Evolutionary conservation across 1,140 invertebrate species (phyloP).

Genomic region (Drosophila pectinifera): DNA sequence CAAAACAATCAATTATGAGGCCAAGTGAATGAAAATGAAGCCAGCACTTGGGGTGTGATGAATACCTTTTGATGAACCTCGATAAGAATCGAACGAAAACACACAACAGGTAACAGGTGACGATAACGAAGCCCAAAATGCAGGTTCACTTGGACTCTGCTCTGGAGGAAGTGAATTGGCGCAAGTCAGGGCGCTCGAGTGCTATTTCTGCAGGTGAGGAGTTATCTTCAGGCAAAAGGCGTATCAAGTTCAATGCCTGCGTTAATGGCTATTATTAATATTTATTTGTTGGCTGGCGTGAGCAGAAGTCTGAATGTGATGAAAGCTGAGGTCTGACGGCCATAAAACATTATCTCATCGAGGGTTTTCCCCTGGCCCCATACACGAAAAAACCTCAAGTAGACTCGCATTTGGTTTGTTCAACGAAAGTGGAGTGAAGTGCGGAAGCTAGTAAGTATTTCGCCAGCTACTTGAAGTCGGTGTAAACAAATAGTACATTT

Average conservation of each 20-base stretch:
- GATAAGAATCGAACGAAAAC: slow-evolving; percentile 27
- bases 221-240: slow-evolving; percentile 27
- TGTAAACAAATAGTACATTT: slow-evolving; percentile 16
- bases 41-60: slow-evolving; percentile 14
- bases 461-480: slow-evolving; percentile 20
- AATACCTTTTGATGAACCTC: slow-evolving; percentile 13
- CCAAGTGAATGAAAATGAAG: slow-evolving; percentile 15
- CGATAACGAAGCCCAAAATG: slow-evolving; percentile 24
- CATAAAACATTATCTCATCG: slow-evolving; percentile 23
- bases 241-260: slow-evolving; percentile 60
- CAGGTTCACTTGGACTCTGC: slow-evolving; percentile 35
- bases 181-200: slow-evolving; percentile 4
- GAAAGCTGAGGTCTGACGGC: slow-evolving; percentile 1
- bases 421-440: slow-evolving; percentile 2
- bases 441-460: slow-evolving; percentile 26
- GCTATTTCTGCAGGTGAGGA: slow-evolving; percentile 8
- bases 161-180: slow-evolving; percentile 52
- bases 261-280: slow-evolving; percentile 45
- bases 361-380: slow-evolving; percentile 1
- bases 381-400: slow-evolving; percentile 14
- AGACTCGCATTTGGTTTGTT: slow-evolving; percentile 1
- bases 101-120: slow-evolving; percentile 9
- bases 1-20: slow-evolving; percentile 70
- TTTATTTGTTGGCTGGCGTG: slow-evolving; percentile 1
- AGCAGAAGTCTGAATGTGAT: slow-evolving; percentile 12